Evolutionary conservation across 2,797 vertebrate species (phyloP), one percentile per base, ranked within the genome.

Genomic region (Enteromius mattozi): DNA sequence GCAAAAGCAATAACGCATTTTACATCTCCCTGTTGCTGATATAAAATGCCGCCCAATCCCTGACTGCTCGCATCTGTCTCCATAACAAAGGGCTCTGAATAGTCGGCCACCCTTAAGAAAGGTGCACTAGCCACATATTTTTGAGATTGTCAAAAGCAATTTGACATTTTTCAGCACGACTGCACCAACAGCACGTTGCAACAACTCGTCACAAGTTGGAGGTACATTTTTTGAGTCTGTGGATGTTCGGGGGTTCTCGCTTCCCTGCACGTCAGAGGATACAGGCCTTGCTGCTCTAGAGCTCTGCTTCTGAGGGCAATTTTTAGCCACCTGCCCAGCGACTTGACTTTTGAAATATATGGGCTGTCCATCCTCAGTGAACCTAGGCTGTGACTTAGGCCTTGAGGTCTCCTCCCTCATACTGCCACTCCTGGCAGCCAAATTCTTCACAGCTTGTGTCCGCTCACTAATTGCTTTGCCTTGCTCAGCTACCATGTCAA

Each of bases 311-410:
- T 86, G 49, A 37, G 63, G 47, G 30, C 56, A 80, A 14, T 83
- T 72, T 21, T 77, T 69, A 1, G 61, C 80, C 17, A 74, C 66
- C 9, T 85, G 79, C 9, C 75, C 75, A 21, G 37, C 65, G 8
- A 27, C 74, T 6, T 79, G 9, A 79, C 85, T 83, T 42, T 63
- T 82, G n/a, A 86, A 72, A 72, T 74, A 78, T 7, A 86, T 82
- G 19, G 74, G 85, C 35, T 79, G 24, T 7, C 65, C 65, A 63
- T 83, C 85, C 7, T 76, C 70, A 12, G 51, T 87, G 6, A 81
- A 84, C 7, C 33, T 78, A 7, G 42, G 54, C 54, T 70, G 78
- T 19, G 8, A 3, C 10, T n/a, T 54, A 35, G 37, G 12, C 45
- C n/a, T 70, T 9, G 4, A 12, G 21, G 37, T 45, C 2, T 12